Percentiles rank a stretch among this genome's conserved stretches.
Evolutionary conservation across 2,888 invertebrate genomes (phyloP).

Genomic region (Hypselothyrea guttata): DNA sequence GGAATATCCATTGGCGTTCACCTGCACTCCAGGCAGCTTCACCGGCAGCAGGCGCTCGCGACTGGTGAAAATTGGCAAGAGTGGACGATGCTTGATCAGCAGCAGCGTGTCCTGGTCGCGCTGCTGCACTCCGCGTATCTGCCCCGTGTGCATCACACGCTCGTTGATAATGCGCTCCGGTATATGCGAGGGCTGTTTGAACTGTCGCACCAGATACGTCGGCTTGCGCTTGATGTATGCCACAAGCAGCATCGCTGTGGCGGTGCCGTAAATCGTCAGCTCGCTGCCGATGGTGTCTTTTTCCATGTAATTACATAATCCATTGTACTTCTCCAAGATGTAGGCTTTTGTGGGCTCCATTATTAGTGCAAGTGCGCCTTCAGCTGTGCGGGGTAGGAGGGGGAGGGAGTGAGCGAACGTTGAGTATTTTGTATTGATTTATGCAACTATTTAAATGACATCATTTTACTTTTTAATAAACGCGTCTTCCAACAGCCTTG

Average conservation of each 20-base stretch:
- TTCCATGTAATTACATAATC: constrained; percentile 78
- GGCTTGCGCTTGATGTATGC: constrained; percentile 77
- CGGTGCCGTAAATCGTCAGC: constrained; percentile 73
- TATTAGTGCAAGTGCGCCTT: constrained; percentile 56
- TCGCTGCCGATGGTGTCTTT: constrained; percentile 74
- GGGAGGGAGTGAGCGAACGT: constrained; percentile 18
- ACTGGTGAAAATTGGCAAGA: constrained; percentile 74
- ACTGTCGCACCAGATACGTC: constrained; percentile 76
- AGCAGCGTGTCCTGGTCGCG: constrained; percentile 74
- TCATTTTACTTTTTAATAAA: constrained; percentile 67
- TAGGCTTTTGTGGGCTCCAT: constrained; percentile 58
- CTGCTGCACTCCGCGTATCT: constrained; percentile 71
- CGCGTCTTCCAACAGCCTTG: constrained; percentile 32
- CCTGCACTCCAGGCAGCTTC: constrained; percentile 78
- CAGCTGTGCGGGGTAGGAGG: constrained; percentile 29
- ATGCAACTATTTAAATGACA: constrained; percentile 59
- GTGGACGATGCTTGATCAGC: constrained; percentile 74
- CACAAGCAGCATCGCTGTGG: constrained; percentile 70
- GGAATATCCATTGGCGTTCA: constrained; percentile 81
- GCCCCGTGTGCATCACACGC: constrained; percentile 76
- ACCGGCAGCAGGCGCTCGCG: constrained; percentile 67
- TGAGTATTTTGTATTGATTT: constrained; percentile 37
- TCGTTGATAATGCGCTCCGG: constrained; percentile 77
- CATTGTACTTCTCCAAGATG: constrained; percentile 65
- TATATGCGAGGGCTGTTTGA: constrained; percentile 78